Evolutionary conservation across 2,797 vertebrate species (phyloP).

Genomic region (Dipus sagitta): DNA sequence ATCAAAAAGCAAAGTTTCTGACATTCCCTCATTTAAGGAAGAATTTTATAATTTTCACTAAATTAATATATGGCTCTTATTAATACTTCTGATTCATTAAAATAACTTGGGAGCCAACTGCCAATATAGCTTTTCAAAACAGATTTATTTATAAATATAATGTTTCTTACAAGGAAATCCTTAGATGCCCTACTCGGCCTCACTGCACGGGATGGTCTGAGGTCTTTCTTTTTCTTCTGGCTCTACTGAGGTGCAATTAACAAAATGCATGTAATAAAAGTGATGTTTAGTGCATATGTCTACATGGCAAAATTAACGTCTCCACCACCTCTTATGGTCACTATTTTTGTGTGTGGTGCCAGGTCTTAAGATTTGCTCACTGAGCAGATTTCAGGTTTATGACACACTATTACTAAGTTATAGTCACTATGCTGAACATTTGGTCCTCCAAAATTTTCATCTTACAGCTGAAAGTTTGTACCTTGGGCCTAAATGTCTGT

Average conservation of each 20-base stretch:
- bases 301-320: not conserved
- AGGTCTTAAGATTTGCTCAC: not conserved
- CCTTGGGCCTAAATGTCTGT: not conserved
- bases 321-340: not conserved
- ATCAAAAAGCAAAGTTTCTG: not conserved
- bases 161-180: not conserved
- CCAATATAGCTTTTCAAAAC: not conserved
- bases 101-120: not conserved
- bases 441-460: not conserved
- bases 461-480: not conserved
- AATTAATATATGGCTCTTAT: not conserved
- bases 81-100: not conserved
- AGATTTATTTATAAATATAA: not conserved
- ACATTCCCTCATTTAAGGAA: not conserved
- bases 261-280: not conserved
- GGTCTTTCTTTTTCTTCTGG: conserved; percentile 57
- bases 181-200: conserved; percentile 90
- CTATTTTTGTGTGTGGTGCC: not conserved
- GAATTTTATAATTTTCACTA: conserved; percentile 6
- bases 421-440: not conserved
- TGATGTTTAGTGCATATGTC: not conserved
- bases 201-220: conserved; percentile 90
- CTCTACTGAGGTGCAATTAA: not conserved
- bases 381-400: not conserved
- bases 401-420: not conserved